A percentile compares a stretch with the other conserved stretches of the same genome.
Conservation (phyloP, 2,113 vertebrate genomes). For the Cisticola juncidis region DNA sequence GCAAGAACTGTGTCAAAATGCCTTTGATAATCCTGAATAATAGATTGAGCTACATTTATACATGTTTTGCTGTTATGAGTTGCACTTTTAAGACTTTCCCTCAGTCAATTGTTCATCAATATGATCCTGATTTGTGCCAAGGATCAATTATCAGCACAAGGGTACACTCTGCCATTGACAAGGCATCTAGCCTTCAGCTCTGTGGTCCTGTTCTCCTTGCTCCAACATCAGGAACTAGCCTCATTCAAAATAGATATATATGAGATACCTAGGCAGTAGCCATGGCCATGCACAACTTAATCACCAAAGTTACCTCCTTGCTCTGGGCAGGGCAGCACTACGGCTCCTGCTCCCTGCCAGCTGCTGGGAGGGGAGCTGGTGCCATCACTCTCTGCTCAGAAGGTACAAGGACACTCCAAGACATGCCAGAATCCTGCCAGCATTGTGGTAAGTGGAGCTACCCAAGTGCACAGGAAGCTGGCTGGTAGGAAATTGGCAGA, state of each 20-base stretch:
- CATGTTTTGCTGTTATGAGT: neutral
- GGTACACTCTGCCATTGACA: neutral
- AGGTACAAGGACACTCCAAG: neutral
- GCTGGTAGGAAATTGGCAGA: neutral
- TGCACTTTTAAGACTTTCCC: neutral
- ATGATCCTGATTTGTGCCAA: neutral
- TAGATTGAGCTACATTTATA: neutral
- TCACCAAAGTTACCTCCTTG: neutral
- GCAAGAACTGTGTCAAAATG: neutral
- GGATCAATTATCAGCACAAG: neutral
- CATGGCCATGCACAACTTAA: neutral
- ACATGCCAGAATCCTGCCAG: neutral
- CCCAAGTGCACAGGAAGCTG: neutral
- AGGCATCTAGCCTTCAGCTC: neutral
- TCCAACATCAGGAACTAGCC: neutral
- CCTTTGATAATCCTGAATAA: constrained; percentile 17
- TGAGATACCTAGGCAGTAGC: neutral
- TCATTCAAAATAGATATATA: neutral
- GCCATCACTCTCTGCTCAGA: neutral
- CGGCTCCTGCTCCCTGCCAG: rapidly evolving
- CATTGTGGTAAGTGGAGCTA: neutral
- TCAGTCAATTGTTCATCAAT: neutral
- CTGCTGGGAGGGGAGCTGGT: neutral
- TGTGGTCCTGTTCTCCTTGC: neutral
- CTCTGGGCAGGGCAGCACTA: neutral